Evolutionary conservation across 2,888 invertebrate genomes (phyloP), one percentile per base, ranked within the genome.

Genomic region (Beris morrisii): DNA sequence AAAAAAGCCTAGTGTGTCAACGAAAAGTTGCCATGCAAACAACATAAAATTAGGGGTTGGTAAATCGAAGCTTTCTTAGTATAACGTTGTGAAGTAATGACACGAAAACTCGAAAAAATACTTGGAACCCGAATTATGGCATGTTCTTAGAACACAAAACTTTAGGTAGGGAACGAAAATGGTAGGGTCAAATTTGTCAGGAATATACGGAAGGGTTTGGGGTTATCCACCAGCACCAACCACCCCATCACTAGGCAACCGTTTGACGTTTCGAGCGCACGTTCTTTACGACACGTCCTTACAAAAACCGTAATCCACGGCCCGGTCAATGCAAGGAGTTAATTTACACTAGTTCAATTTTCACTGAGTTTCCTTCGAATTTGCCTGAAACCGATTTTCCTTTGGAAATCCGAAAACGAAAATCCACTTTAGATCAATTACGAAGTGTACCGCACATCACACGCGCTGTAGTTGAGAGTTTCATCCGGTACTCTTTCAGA

Each of bases 251-350:
- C 45, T 30, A 59, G 31, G 50, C 61, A 61, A 50, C 50, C 22
- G 50, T 61, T 61, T 61, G 61, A 61, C 52, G 13, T 61, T 52
- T 52, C 38, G 38, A 48, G 52, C 61, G 43, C 50, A 61, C 32
- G 55, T 59, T 43, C 61, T 32, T 43, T 38, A 13, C 52, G 15
- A 43, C 15, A 30, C n/a, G 38, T 61, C 61, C 64, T 48, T 64
- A 53, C 64, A 68, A 64, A 64, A 67, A 65, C 67, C 64, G 67
- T 69, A 67, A 67, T 69, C 69, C 69, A 58, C 53, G 69, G 69
- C 64, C 65, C 69, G 67, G 65, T 65, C 61, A 61, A 53, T 68
- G 66, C 64, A 68, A 64, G 64, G 53, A 64, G 38, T 43, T 59
- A 11, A 67, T 67, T 70, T 70, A 66, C 67, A 70, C 65, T 67